A percentile compares a stretch with the other conserved stretches of the same genome.
These are phyloP conservation scores for Lepidochitona cinerea DNA, from an alignment of 2,888 invertebrate genomes.

Conservation along the genomic window DNA sequence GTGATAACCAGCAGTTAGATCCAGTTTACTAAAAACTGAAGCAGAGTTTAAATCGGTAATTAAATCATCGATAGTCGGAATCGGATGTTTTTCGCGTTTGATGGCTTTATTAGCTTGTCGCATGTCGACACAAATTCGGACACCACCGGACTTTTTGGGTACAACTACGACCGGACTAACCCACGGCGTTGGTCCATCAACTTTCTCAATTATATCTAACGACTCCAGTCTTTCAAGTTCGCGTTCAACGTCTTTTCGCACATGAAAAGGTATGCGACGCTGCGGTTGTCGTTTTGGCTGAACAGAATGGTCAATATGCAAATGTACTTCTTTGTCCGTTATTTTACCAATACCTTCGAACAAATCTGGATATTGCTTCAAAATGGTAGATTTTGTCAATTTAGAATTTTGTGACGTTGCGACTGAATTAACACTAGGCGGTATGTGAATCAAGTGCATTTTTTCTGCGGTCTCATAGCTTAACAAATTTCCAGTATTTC, in stretches of 20 bases:
- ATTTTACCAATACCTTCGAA: conserved; percentile 23
- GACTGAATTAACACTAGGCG: too few species aligned
- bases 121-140: conserved; percentile 49
- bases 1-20: conserved; percentile 39
- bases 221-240: conserved; percentile 25
- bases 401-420: too few species aligned
- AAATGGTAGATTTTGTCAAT: too few species aligned
- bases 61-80: conserved; percentile 42
- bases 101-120: conserved; percentile 40
- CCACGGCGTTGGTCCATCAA: conserved; percentile 36
- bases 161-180: conserved; percentile 28
- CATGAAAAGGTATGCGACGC: conserved; percentile 27
- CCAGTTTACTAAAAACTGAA: conserved; percentile 37
- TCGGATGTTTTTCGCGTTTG: conserved; percentile 31
- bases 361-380: background rate
- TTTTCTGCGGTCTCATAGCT: background rate
- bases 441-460: background rate
- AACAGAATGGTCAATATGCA: conserved; percentile 25
- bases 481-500: background rate
- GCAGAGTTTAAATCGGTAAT: conserved; percentile 38
- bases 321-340: conserved; percentile 19
- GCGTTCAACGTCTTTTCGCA: conserved; percentile 18
- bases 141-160: conserved; percentile 32
- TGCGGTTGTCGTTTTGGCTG: conserved; percentile 24
- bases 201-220: conserved; percentile 29